phyloP scores from a whole-genome alignment of 2,888 invertebrate genomes.

The Stegophylla sp. region DNA sequence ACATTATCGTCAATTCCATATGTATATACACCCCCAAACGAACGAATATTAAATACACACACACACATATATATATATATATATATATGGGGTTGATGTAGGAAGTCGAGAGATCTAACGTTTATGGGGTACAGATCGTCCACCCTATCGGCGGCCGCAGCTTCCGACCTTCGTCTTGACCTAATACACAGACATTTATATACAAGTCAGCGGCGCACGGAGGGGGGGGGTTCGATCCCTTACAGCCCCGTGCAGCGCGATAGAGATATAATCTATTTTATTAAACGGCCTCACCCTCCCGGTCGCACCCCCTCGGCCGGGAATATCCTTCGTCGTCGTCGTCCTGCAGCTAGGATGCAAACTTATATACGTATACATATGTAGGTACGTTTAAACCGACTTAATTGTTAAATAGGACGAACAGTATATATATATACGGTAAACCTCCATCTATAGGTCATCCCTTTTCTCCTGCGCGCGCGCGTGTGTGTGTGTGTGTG shows the following conservation, averaged over 20 bases:
- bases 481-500: background rate
- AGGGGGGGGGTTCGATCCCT: slow-evolving; percentile 17
- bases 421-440: background rate
- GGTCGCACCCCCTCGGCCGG: background rate
- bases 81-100: background rate
- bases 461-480: background rate
- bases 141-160: slow-evolving; percentile 27
- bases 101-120: background rate
- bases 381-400: slow-evolving; percentile 1
- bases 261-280: slow-evolving; percentile 57
- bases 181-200: slow-evolving; percentile 10
- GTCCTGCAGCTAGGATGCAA: background rate
- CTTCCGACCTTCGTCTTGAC: slow-evolving; percentile 41
- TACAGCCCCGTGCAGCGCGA: background rate
- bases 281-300: slow-evolving; percentile 33
- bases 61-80: background rate
- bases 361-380: background rate
- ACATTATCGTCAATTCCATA: background rate
- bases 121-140: slow-evolving; percentile 5
- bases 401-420: slow-evolving; percentile 50
- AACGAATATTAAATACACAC: too few relatives aligned
- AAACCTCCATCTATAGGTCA: background rate
- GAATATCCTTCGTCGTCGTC: background rate
- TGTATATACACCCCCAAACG: too few relatives aligned
- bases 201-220: background rate